Conservation (phyloP, 2,888 invertebrate species). For the Homarus gammarus region DNA sequence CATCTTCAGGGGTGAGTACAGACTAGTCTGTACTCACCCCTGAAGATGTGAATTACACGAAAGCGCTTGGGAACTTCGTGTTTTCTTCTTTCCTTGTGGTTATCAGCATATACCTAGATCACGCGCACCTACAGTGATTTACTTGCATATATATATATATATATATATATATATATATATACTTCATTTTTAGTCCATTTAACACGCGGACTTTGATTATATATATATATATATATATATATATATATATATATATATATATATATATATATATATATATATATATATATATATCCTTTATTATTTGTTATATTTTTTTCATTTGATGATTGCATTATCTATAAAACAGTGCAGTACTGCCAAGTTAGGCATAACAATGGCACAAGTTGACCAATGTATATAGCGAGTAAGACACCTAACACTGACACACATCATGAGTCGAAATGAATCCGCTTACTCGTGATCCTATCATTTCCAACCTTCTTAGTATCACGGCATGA, state of each 20-base stretch:
- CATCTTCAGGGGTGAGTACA: too few species aligned
- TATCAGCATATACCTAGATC: too few species aligned
- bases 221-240: constrained; percentile 33
- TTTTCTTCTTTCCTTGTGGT: too few species aligned
- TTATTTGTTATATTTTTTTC: too few species aligned
- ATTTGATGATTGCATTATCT: not conserved
- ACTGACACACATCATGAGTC: not conserved
- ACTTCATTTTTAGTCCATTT: too few species aligned
- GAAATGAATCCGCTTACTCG: not conserved
- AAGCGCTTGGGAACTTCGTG: too few species aligned
- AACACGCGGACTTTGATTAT: not conserved
- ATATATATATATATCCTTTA: too few species aligned
- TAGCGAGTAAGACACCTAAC: too few species aligned
- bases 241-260: constrained; percentile 36
- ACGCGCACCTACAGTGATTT: too few species aligned
- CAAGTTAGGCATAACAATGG: not conserved
- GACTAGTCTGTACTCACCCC: too few species aligned
- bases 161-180: constrained; percentile 45
- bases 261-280: too few species aligned
- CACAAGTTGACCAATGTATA: not conserved
- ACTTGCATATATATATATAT: constrained; percentile 25
- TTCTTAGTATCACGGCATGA: not conserved
- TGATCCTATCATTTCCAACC: not conserved
- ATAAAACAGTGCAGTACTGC: not conserved
- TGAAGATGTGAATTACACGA: too few species aligned